Conservation (phyloP, 2,113 vertebrate genomes). For the Budorcas taxicolor region DNA sequence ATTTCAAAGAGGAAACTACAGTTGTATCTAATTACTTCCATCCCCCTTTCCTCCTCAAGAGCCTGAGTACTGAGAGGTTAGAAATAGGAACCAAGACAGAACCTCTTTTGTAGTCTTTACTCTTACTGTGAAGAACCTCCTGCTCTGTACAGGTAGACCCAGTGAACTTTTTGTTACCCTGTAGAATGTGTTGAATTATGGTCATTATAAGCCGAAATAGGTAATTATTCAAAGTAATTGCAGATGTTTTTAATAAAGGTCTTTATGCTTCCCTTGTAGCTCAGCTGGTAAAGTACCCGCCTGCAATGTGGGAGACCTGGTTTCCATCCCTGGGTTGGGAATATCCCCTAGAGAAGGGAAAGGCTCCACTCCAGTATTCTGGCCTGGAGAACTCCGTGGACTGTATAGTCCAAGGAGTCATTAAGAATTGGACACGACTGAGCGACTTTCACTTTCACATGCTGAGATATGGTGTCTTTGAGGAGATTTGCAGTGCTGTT, state of each 20-base stretch:
- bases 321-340: not conserved
- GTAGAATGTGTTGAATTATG: not conserved
- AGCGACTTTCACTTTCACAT: not conserved
- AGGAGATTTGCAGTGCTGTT: not conserved
- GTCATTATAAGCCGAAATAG: not conserved
- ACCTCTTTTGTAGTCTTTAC: not conserved
- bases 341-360: not conserved
- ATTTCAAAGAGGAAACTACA: slow-evolving; percentile 34
- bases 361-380: not conserved
- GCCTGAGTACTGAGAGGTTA: not conserved
- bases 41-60: not conserved
- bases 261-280: not conserved
- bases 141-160: not conserved
- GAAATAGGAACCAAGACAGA: not conserved
- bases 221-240: not conserved
- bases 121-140: not conserved
- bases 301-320: not conserved
- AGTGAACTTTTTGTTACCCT: not conserved
- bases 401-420: not conserved
- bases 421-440: not conserved
- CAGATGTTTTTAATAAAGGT: not conserved
- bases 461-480: not conserved
- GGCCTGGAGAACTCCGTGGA: not conserved
- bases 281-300: not conserved
- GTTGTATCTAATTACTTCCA: slow-evolving; percentile 25